Base-by-base conservation (phyloP, 2,888 invertebrate species). In the Sisyra terminalis region DNA sequence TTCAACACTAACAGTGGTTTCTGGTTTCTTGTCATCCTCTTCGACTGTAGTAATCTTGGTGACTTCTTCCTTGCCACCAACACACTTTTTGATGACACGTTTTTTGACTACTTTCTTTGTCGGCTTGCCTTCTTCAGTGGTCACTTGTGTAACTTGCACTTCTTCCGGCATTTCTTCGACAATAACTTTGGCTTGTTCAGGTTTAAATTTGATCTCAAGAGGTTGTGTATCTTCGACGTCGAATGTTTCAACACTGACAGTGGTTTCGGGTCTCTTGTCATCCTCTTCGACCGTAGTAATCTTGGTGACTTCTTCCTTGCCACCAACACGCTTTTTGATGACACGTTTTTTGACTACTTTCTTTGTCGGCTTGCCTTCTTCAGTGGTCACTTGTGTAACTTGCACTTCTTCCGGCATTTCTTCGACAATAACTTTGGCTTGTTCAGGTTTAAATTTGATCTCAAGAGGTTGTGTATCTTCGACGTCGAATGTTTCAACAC, bases 361-460 rank as follows among this genome's bases (percentile, higher is more conserved):
- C 43, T 56, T 57, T 39, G 51, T 53, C 2, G 44, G 50, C 34
- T 49, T 50, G 2, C 53, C 55, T 48, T 49, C 47, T 43, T 51
- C 48, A 30, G 47, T 46, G 31, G 45, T 42, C 16, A 45, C 45
- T 46, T 51, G 49, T 2, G 54, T 55, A 1, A 64, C 52, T 46
- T 61, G 57, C 1, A 66, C 60, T 48, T 61, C 53, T 51, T 64
- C 61, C 38, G 66, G 64, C 11, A 59, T 49, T 41, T 59, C 56
- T 35, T 59, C 53, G 4, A 51, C 50, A n/a, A 56, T 49, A 30
- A 48, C 35, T 46, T 58, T 52, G 14, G 56, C 46, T 53, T 56
- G 38, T 35, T 47, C 15, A 11, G 46, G 49, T 50, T 47, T 56
- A 3, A 24, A 5, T 24, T 3, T 24, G 24, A 24, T 24, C 50